Evolutionary conservation across 2,113 vertebrate genomes (phyloP).

Genomic region (Mystacornis crossleyi): DNA sequence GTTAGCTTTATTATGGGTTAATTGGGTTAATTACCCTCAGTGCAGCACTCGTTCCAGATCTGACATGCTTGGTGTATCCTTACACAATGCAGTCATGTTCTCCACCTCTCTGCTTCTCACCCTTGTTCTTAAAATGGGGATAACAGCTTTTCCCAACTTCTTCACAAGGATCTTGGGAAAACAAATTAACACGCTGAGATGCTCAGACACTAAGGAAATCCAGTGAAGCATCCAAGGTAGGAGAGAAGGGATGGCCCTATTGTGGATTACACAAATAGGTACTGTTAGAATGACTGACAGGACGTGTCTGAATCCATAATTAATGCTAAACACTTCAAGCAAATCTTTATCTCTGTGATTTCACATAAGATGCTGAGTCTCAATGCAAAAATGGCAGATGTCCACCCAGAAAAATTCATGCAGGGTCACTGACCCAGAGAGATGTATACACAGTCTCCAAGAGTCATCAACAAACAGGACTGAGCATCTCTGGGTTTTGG

Average conservation of each 20-base stretch:
- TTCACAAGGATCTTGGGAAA: not conserved
- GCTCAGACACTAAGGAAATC: not conserved
- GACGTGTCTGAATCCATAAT: fast-evolving
- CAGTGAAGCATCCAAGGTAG: not conserved
- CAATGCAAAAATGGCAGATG: not conserved
- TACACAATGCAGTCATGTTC: not conserved
- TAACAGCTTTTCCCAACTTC: not conserved
- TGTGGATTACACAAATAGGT: not conserved
- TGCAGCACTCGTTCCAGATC: not conserved
- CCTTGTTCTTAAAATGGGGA: not conserved
- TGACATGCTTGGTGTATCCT: not conserved
- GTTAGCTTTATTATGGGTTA: not conserved
- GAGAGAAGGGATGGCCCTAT: not conserved
- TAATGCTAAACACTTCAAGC: not conserved
- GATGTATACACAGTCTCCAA: not conserved
- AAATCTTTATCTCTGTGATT: not conserved
- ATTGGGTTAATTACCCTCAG: not conserved
- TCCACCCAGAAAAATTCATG: not conserved
- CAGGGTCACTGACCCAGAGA: not conserved
- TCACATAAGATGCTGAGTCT: not conserved
- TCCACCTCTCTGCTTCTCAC: not conserved
- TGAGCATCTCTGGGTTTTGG: not conserved
- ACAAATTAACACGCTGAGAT: not conserved
- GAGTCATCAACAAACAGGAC: not conserved
- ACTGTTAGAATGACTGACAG: not conserved